A percentile compares a stretch with the other conserved stretches of the same genome.
Conservation (phyloP, 2,797 vertebrate species). For the Dermochelys coriacea region DNA sequence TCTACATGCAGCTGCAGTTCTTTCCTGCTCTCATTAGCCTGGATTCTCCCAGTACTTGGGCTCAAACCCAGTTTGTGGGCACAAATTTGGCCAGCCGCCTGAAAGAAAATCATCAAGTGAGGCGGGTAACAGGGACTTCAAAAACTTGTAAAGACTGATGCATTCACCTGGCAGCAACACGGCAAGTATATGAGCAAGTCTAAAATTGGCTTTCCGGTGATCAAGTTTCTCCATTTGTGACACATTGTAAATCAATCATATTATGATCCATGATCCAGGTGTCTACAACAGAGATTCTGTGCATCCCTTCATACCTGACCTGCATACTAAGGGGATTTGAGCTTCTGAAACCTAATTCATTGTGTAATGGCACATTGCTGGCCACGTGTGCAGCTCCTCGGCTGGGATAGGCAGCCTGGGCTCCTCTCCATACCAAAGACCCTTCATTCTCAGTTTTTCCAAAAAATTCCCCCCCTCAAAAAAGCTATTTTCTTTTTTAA, state of each 20-base stretch:
- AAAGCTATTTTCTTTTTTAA: no score
- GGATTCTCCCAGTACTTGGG: neutral
- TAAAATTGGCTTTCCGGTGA: neutral
- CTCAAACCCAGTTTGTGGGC: neutral
- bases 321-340: neutral
- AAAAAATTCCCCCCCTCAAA: neutral
- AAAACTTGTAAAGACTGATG: neutral
- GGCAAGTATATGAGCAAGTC: neutral
- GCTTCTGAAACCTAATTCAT: neutral
- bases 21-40: neutral
- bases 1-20: neutral
- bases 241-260: constrained; percentile 5
- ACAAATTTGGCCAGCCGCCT: neutral
- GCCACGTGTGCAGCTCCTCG: neutral
- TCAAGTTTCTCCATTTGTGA: neutral
- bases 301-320: neutral
- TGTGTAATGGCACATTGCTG: neutral
- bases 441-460: neutral
- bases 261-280: constrained; percentile 9
- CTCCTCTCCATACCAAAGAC: neutral
- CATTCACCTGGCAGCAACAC: neutral
- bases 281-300: neutral
- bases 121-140: neutral
- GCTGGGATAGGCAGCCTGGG: neutral
- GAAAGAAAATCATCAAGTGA: neutral